phyloP scores from a whole-genome alignment of 2,113 vertebrate genomes.

The Atractosteus spatula region DNA sequence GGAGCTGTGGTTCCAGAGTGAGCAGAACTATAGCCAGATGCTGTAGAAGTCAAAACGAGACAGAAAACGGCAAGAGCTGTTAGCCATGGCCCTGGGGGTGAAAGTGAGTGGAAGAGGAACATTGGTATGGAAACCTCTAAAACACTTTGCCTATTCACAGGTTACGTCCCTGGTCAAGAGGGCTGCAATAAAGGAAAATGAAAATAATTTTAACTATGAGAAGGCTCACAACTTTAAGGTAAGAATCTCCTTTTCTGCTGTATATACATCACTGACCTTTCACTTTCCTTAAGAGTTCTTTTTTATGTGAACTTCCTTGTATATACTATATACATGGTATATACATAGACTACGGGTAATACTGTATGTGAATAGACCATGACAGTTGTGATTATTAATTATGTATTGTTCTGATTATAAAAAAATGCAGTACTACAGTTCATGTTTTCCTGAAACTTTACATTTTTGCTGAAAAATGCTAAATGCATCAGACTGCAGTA shows the following conservation, averaged over 20 bases:
- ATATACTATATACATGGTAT: no score
- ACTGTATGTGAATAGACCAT: no score
- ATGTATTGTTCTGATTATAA: no score
- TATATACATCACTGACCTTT: neutral
- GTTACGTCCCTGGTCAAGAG: conserved; percentile 88
- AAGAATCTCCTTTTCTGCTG: conserved; percentile 41
- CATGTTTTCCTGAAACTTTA: no score
- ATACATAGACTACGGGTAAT: no score
- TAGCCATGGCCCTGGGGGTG: conserved; percentile 85
- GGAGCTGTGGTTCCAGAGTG: conserved; percentile 71
- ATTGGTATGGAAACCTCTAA: conserved; percentile 93
- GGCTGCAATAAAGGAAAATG: conserved; percentile 81
- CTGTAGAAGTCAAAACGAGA: conserved; percentile 74
- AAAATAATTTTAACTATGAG: conserved; percentile 91
- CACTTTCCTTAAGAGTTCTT: no score
- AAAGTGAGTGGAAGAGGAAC: conserved; percentile 80
- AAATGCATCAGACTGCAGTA: no score
- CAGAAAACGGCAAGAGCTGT: conserved; percentile 83
- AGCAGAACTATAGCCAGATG: conserved; percentile 66
- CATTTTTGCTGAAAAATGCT: no score
- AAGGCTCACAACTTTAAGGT: conserved; percentile 99
- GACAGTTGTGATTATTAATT: no score
- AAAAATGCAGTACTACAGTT: no score
- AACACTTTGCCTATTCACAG: conserved; percentile 96
- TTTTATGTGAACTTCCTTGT: no score